phyloP scores from a whole-genome alignment of 1,140 invertebrate species.

The Euwallacea similis region DNA sequence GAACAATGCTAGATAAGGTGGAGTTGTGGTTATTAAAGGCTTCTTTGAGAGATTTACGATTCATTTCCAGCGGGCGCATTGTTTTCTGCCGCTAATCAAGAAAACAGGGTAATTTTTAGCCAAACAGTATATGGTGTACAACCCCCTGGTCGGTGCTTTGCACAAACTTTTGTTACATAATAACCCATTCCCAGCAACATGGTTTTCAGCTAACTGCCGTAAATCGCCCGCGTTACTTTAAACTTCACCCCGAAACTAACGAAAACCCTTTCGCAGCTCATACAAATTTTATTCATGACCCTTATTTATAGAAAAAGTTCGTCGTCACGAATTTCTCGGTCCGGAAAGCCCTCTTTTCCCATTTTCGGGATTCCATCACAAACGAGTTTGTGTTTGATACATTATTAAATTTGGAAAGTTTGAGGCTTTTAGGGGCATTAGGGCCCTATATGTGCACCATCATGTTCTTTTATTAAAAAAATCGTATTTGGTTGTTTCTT shows the following conservation, averaged over 20 bases:
- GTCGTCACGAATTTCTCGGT: conserved; percentile 4
- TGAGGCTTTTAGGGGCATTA: conserved; percentile 14
- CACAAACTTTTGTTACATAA: neutral
- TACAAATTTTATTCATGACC: conserved; percentile 18
- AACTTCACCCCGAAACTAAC: conserved; percentile 13
- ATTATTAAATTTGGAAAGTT: conserved; percentile 5
- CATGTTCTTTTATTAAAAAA: neutral
- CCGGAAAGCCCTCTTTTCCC: neutral
- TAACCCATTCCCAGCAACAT: neutral
- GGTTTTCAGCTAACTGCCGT: conserved; percentile 14
- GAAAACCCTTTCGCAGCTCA: conserved; percentile 10
- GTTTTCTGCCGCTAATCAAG: too few relatives aligned
- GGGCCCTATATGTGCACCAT: conserved; percentile 1
- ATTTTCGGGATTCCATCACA: conserved; percentile 13
- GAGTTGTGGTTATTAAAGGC: too few relatives aligned
- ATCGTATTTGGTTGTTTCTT: neutral
- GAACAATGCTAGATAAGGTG: too few relatives aligned
- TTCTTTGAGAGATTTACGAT: too few relatives aligned
- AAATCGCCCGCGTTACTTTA: conserved; percentile 12
- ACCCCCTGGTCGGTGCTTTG: neutral
- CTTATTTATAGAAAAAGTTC: conserved; percentile 20
- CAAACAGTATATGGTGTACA: neutral
- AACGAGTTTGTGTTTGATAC: conserved; percentile 10
- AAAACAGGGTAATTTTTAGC: neutral
- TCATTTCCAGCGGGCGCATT: too few relatives aligned